Evolutionary conservation across 1,140 invertebrate genomes (phyloP).

Genomic region (Hormaphis cornu): DNA sequence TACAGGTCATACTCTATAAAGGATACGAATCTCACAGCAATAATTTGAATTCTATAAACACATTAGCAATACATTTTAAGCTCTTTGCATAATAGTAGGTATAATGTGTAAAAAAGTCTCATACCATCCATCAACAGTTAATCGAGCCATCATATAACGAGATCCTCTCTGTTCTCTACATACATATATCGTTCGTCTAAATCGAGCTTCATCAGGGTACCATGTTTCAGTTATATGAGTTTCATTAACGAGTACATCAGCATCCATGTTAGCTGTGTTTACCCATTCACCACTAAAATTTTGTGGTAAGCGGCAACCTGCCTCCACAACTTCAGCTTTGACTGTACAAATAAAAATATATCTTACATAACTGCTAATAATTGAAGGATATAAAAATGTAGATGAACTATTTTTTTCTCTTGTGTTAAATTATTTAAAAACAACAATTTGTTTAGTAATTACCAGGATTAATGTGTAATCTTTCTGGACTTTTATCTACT

Average conservation of each 20-base stretch:
- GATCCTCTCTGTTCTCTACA: slow-evolving; percentile 80
- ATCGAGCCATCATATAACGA: slow-evolving; percentile 80
- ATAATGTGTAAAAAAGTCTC: too few relatives aligned
- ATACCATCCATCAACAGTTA: slow-evolving; percentile 91
- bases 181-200: slow-evolving; percentile 83
- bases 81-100: not conserved
- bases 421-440: not conserved
- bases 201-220: slow-evolving; percentile 81
- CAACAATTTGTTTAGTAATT: slow-evolving; percentile 38
- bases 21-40: not conserved
- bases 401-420: not conserved
- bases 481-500: slow-evolving; percentile 83
- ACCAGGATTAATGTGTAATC: slow-evolving; percentile 76
- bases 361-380: slow-evolving; percentile 37
- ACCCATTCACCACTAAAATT: slow-evolving; percentile 94
- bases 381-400: not conserved
- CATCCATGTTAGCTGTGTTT: slow-evolving; percentile 91
- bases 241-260: slow-evolving; percentile 86
- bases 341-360: slow-evolving; percentile 46
- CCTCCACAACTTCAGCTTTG: slow-evolving; percentile 74
- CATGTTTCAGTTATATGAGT: slow-evolving; percentile 93
- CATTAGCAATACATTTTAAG: not conserved
- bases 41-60: not conserved
- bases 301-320: slow-evolving; percentile 81
- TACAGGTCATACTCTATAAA: too few relatives aligned